Base-by-base conservation (phyloP, 2,113 vertebrate genomes). In the Catharus bicknelli region DNA sequence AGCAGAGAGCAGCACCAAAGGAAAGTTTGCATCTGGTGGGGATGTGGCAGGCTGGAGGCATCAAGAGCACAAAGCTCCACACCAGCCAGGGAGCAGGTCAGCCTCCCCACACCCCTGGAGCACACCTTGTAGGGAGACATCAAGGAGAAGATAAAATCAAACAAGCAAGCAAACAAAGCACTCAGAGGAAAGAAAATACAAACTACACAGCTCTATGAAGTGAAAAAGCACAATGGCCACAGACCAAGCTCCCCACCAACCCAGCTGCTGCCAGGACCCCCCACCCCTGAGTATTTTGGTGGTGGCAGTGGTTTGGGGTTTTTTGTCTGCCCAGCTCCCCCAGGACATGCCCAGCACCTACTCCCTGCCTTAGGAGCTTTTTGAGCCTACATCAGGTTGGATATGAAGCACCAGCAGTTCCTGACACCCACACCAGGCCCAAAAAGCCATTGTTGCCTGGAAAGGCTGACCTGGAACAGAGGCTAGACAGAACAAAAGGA, bases 191-290 rank as follows among this genome's bases (percentile, higher is more conserved):
- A 40, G 5, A 45, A 67, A 72, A 9, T 7, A 30, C 7, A 16
- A 34, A 1, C 29, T 29, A 22, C 5, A 55, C 4, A 67, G 7
- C 3, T 17, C 12, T 5, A 3, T 1, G 2, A 43, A 45, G 2
- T 7, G 10, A 1, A 23, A 61, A 66, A 77, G 2, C 5, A 79
- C 1, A 69, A 1, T 22, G 61, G 1, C 1, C 16, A 51, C 13
- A 64, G 0, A n/a, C 4, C 50, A 48, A 51, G 22, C 3, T 7
- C 5, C 8, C 2, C 16, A 5, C 10, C 29, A 64, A 15, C 10
- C 1, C 23, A 73, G 2, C 9, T 40, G 3, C 38, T 10, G 5
- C 8, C 62, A 54, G 30, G 36, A 23, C 2, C 5, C 13, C 5
- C 3, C 18, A 48, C 2, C 10, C 21, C 16, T 36, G 26, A 43